These are phyloP conservation scores for Litoditis marina DNA, from an alignment of 2,888 invertebrate genomes.

Conservation along the genomic window DNA sequence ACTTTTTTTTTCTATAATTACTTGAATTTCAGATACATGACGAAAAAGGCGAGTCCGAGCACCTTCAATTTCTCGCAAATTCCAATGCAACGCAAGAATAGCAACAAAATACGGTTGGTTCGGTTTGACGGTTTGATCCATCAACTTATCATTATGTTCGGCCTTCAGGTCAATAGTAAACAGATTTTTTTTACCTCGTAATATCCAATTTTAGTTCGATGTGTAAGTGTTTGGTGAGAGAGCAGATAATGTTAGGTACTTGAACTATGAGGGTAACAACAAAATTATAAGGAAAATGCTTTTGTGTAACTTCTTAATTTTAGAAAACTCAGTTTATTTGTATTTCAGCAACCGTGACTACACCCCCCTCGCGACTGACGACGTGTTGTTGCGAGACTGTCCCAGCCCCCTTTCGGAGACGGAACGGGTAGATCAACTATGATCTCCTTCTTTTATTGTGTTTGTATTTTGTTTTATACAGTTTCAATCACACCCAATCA, in stretches of 20 bases:
- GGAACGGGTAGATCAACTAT: constrained; percentile 17
- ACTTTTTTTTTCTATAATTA: not conserved
- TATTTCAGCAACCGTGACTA: constrained; percentile 27
- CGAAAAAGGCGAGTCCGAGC: constrained; percentile 28
- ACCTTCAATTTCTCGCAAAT: constrained; percentile 32
- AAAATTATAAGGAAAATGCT: too few relatives aligned
- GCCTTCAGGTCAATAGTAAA: not conserved
- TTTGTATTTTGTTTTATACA: too few relatives aligned
- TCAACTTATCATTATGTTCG: not conserved
- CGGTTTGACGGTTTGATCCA: not conserved
- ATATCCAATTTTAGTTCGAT: too few relatives aligned
- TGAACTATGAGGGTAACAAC: too few relatives aligned
- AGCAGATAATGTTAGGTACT: too few relatives aligned
- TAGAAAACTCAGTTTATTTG: not conserved
- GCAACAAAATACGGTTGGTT: constrained; percentile 14
- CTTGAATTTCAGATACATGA: constrained; percentile 20
- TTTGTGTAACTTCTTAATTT: too few relatives aligned
- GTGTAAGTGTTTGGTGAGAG: too few relatives aligned
- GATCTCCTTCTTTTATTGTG: too few relatives aligned
- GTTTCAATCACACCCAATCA: too few relatives aligned
- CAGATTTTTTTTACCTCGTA: not conserved
- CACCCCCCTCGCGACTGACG: constrained; percentile 32
- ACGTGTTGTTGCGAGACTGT: constrained; percentile 6
- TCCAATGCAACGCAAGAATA: constrained; percentile 22
- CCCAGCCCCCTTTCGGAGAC: constrained; percentile 5